phyloP scores from a whole-genome alignment of 2,113 vertebrate genomes.

The Coptodon rendalli region DNA sequence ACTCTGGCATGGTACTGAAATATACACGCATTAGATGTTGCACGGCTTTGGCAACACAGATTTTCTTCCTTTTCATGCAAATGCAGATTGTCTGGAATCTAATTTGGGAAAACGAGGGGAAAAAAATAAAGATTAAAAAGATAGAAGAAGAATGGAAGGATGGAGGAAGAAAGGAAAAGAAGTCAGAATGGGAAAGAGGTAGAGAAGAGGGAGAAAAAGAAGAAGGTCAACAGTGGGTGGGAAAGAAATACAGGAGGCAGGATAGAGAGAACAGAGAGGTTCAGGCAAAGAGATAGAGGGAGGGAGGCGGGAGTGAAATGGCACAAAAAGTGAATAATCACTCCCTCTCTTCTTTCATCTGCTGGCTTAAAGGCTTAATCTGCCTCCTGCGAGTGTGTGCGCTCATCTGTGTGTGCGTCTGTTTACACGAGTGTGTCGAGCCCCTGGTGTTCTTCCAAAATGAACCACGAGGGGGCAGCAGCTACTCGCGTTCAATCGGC shows the following conservation, averaged over 20 bases:
- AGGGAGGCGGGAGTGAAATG: background rate
- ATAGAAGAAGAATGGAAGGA: background rate
- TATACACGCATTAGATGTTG: background rate
- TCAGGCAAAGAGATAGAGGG: background rate
- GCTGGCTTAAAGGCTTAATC: conserved; percentile 52
- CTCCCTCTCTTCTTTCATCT: conserved; percentile 38
- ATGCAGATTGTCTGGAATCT: conserved; percentile 6
- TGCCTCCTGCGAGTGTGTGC: conserved; percentile 3
- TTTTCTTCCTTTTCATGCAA: background rate
- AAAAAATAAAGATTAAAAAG: background rate
- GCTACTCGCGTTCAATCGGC: background rate
- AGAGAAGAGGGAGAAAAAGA: background rate
- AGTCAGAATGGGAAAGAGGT: background rate
- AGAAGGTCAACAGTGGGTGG: background rate
- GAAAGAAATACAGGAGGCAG: background rate
- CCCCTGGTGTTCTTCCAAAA: background rate
- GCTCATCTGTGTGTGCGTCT: background rate
- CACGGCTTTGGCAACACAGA: background rate
- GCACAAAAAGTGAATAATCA: conserved; percentile 20
- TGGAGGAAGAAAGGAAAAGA: background rate
- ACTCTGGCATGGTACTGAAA: background rate
- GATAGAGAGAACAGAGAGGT: conserved; percentile 1
- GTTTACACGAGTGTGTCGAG: background rate
- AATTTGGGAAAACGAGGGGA: background rate
- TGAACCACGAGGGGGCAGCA: conserved; percentile 34